Evolutionary conservation across 2,888 invertebrate species (phyloP), one percentile per base, ranked within the genome.

Genomic region (Pemphredon lugubris): DNA sequence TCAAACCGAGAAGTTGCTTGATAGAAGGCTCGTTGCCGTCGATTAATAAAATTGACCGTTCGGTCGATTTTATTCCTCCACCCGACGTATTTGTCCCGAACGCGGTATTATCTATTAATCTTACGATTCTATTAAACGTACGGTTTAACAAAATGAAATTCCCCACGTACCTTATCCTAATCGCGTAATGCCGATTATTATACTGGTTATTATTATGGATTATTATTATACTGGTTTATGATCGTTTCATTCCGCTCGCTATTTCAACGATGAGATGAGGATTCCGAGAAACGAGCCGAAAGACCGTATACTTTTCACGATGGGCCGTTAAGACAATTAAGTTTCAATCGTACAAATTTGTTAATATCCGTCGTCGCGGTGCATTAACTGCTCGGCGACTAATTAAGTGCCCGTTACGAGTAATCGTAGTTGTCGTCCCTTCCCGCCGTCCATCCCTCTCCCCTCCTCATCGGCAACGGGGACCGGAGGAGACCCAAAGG

Each of bases 381-480:
- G 39, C 40, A 50, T 18, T 34, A 48, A 40, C 48, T 48, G 32
- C 39, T n/a, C 42, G 20, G 32, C 30, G 63, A 42, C 14, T 45
- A 59, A 65, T 65, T 65, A 58, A 65, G 51, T 44, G 44, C 14
- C 57, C 44, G 37, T 51, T 50, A 26, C 32, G 21, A 16, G 44
- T 30, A 34, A 44, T 18, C 14, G 26, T 47, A 26, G 30, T 7
- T 9, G 34, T 50, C 42, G 20, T 44, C 26, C 37, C 21, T 45
- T 44, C 13, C n/a, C 3, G 16, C 4, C 26, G 16, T 14, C 7
- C 23, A 9, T 39, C 9, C 7, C n/a, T n/a, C 50, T 20, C 50
- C n/a, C n/a, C n/a, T n/a, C n/a, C n/a, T n/a, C n/a, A n/a, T n/a
- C n/a, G 32, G 14, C 16, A 11, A 48, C 42, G 21, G n/a, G 45